These are phyloP conservation scores for Calonectris borealis DNA, from an alignment of 2,113 vertebrate genomes.

Conservation along the genomic window DNA sequence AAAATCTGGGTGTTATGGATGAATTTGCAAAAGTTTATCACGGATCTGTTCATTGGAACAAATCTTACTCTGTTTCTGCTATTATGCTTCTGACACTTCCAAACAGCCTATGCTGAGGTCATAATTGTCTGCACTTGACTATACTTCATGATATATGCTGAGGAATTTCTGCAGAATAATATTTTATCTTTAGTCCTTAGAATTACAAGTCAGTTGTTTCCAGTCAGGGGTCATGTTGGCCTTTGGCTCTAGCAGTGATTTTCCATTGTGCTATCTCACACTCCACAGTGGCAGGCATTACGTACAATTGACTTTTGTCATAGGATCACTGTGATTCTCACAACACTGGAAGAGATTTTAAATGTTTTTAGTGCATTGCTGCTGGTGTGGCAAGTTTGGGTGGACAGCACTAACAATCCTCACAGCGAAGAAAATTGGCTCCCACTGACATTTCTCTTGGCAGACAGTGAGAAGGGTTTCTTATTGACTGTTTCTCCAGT, in stretches of 20 bases:
- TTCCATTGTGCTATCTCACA: background rate
- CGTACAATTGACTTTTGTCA: background rate
- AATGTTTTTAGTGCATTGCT: background rate
- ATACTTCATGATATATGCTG: background rate
- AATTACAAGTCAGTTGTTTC: background rate
- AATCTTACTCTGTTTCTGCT: background rate
- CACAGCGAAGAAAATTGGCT: background rate
- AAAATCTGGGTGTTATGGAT: background rate
- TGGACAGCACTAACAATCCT: background rate
- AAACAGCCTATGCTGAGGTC: background rate
- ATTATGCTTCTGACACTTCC: background rate
- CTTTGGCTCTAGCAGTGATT: background rate
- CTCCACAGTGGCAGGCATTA: background rate
- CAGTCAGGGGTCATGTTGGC: background rate
- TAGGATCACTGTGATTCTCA: background rate
- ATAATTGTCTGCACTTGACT: background rate
- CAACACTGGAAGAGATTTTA: background rate
- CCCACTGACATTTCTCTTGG: background rate
- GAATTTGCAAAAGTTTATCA: background rate
- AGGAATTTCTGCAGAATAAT: background rate
- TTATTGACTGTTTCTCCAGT: background rate
- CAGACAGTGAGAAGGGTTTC: background rate
- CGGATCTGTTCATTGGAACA: background rate
- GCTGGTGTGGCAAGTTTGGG: background rate
- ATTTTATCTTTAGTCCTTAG: background rate